Base-by-base conservation (phyloP, 2,797 vertebrate genomes). In the Cryptoblepharus egeriae region DNA sequence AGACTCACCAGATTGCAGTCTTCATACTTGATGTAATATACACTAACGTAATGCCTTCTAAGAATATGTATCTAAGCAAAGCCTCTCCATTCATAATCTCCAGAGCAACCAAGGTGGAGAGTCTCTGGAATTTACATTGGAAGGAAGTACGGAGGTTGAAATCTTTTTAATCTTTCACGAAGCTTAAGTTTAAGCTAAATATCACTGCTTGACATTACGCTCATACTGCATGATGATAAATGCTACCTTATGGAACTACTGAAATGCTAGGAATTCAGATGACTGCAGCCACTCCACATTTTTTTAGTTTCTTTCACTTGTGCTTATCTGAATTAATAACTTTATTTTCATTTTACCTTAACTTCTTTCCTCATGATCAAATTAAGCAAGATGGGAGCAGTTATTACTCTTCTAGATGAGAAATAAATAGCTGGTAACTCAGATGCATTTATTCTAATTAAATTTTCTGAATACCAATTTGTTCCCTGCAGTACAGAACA, bases 131-230 rank as follows among this genome's bases (percentile, higher is more conserved):
- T 52, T 67, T 68, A 68, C 26, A 71, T 0, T 26, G 3, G 30
- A 70, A 60, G 4, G 7, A 71, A 61, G 22, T 28, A 49, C 58
- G 49, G 24, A 28, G 7, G 12, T 18, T 28, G 12, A 9, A 35
- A 80, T 49, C 42, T n/a, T 63, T 61, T 79, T 80, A 35, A 49
- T 71, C 55, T 60, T 57, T 9, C 12, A 72, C 49, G 69, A 80
- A 49, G 30, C n/a, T 71, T 35, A 24, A 39, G 35, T 12, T 26
- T 11, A 10, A 20, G 26, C 39, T 35, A 2, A 58, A 49, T 72
- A 28, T 11, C 7, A 72, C 42, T 49, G 57, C 13, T 28, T 28
- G 28, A 57, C 30, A 20, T n/a, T 69, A 57, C 6, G 49, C 8
- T 63, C 30, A n/a, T 37, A 30, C 22, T 63, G 24, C 28, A 5